These are phyloP conservation scores for Sarcophilus harrisii DNA, from an alignment of 2,797 vertebrate genomes.

Conservation along the genomic window DNA sequence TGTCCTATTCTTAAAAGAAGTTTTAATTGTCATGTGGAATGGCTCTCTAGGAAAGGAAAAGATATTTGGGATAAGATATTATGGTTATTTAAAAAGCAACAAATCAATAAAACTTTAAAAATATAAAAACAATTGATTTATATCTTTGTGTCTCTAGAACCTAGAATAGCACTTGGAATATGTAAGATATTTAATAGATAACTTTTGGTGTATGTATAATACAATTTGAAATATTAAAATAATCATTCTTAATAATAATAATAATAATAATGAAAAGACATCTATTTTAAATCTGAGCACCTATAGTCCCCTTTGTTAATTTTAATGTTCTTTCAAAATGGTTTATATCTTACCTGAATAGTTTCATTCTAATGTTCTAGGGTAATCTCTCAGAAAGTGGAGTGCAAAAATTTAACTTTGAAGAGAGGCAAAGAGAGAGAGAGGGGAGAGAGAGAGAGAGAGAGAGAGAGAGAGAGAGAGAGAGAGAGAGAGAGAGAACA, in stretches of 20 bases:
- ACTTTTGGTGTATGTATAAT: background rate
- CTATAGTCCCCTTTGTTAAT: background rate
- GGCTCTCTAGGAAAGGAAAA: background rate
- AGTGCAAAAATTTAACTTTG: too few species aligned
- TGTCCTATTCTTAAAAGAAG: background rate
- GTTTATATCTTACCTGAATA: background rate
- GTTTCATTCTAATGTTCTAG: background rate
- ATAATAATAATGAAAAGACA: background rate
- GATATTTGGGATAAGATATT: background rate
- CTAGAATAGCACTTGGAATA: background rate
- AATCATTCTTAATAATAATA: too few species aligned
- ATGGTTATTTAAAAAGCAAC: background rate
- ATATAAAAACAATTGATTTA: background rate
- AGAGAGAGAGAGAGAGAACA: too few species aligned
- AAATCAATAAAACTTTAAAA: background rate
- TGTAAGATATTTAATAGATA: background rate
- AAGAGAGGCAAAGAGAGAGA: too few species aligned
- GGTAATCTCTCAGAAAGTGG: too few species aligned
- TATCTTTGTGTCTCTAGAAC: background rate
- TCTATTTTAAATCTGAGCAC: background rate
- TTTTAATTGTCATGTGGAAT: background rate
- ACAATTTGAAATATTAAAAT: background rate
- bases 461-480: too few species aligned
- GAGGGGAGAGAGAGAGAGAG: too few species aligned
- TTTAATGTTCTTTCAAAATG: background rate